Conservation (phyloP, 2,888 invertebrate genomes). For the Sarcophaga rosellei region DNA sequence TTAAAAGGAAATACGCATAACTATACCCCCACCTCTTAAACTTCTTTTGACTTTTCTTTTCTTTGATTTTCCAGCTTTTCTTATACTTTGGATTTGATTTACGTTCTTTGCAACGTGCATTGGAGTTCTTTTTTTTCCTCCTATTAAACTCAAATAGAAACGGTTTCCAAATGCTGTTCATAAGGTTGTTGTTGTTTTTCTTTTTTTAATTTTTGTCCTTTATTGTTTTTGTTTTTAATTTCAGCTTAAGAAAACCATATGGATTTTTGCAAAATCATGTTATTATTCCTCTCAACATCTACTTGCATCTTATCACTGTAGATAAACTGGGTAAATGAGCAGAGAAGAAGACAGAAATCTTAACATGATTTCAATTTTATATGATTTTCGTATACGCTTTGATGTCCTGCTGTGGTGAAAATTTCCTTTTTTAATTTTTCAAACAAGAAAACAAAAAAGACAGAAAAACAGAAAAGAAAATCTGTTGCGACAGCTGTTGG, state of each 20-base stretch:
- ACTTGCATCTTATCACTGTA: background rate
- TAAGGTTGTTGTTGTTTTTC: background rate
- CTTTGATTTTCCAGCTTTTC: slow-evolving; percentile 19
- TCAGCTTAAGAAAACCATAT: slow-evolving; percentile 13
- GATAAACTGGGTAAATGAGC: background rate
- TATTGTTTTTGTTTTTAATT: slow-evolving; percentile 7
- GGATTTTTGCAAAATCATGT: slow-evolving; percentile 53
- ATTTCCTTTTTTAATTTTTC: slow-evolving; percentile 41
- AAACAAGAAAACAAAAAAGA: background rate
- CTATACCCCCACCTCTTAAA: slow-evolving; percentile 26
- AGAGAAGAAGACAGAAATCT: slow-evolving; percentile 42
- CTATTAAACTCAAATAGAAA: background rate
- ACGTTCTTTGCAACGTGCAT: background rate
- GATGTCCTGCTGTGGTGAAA: slow-evolving; percentile 68
- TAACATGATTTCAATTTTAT: slow-evolving; percentile 62
- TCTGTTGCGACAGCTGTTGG: slow-evolving; percentile 69
- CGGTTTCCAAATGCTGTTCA: background rate
- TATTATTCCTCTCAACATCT: slow-evolving; percentile 12
- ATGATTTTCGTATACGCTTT: slow-evolving; percentile 56
- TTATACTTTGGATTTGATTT: slow-evolving; percentile 8
- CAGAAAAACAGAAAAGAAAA: slow-evolving; percentile 36
- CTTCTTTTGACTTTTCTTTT: slow-evolving; percentile 1
- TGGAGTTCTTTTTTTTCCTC: background rate
- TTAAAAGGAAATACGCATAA: slow-evolving; percentile 59
- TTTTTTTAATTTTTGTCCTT: background rate